A percentile compares a stretch with the other conserved stretches of the same genome.
Conservation (phyloP, 2,797 vertebrate species). For the Monodelphis domestica region DNA sequence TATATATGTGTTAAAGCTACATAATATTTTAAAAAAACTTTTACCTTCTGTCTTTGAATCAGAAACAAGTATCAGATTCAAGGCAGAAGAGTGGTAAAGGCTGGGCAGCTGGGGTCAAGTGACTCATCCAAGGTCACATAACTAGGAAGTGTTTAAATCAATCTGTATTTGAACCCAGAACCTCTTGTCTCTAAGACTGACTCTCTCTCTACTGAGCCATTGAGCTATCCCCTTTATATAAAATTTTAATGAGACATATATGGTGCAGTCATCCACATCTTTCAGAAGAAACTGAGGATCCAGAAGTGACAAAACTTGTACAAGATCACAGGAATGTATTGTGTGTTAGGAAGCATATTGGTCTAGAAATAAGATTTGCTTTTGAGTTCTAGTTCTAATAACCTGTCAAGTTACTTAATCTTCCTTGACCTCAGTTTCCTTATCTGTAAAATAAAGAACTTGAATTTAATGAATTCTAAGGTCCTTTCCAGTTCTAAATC, state of each 20-base stretch:
- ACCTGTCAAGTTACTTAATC: too few relatives aligned
- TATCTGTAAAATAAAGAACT: not conserved
- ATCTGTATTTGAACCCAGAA: too few relatives aligned
- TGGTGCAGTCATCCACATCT: constrained; percentile 49
- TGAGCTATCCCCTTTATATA: too few relatives aligned
- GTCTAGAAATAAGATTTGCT: not conserved
- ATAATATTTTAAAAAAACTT: constrained; percentile 59
- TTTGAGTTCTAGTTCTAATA: not conserved
- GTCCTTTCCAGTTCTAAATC: not conserved
- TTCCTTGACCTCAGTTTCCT: not conserved
- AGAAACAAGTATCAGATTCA: too few relatives aligned
- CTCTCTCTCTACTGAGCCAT: too few relatives aligned
- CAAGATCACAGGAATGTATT: constrained; percentile 19
- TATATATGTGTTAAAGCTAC: not conserved
- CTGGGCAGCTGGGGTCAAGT: too few relatives aligned
- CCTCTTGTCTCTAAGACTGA: too few relatives aligned
- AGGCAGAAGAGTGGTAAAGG: too few relatives aligned
- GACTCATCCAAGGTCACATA: too few relatives aligned
- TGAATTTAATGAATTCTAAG: not conserved
- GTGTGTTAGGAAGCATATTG: not conserved
- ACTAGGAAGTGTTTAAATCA: too few relatives aligned
- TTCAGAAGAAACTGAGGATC: constrained; percentile 66
- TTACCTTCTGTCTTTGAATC: too few relatives aligned
- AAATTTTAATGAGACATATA: constrained; percentile 55
- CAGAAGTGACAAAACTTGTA: constrained; percentile 52